Evolutionary conservation across 2,888 invertebrate genomes (phyloP).

Genomic region (Trichogramma dendrolimi): DNA sequence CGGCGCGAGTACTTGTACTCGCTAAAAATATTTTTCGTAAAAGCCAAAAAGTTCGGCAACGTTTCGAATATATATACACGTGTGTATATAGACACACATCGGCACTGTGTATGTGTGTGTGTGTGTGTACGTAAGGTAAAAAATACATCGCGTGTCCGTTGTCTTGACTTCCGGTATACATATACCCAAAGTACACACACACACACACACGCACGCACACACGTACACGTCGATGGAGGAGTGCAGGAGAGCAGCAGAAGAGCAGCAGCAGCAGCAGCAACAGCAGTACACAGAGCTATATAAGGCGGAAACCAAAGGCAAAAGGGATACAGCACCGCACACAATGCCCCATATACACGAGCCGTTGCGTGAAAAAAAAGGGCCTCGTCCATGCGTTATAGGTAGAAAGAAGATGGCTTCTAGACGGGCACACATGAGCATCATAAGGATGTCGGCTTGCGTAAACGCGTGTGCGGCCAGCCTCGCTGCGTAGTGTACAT

Average conservation of each 20-base stretch:
- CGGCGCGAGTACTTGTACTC: neutral
- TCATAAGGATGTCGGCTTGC: slow-evolving; percentile 19
- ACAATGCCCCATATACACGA: too few species aligned
- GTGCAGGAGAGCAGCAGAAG: neutral
- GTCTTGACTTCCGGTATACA: slow-evolving; percentile 16
- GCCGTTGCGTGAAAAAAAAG: too few species aligned
- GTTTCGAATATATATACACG: neutral
- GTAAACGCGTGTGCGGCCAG: slow-evolving; percentile 2
- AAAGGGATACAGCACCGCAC: neutral
- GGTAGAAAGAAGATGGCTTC: too few species aligned
- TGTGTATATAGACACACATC: neutral
- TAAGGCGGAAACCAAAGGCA: neutral
- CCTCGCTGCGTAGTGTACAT: too few species aligned
- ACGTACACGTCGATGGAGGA: too few species aligned
- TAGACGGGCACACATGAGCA: too few species aligned
- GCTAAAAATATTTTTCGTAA: slow-evolving; percentile 5
- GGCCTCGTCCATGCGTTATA: too few species aligned
- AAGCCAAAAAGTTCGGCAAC: slow-evolving; percentile 8
- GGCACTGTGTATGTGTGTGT: too few species aligned
- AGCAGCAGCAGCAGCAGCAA: neutral
- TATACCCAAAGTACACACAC: too few species aligned
- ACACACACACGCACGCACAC: too few species aligned
- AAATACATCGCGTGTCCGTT: slow-evolving; percentile 10
- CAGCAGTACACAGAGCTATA: neutral
- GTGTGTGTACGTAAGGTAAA: too few species aligned